phyloP scores from a whole-genome alignment of 2,888 invertebrate species.

The Petrolisthes cinctipes region DNA sequence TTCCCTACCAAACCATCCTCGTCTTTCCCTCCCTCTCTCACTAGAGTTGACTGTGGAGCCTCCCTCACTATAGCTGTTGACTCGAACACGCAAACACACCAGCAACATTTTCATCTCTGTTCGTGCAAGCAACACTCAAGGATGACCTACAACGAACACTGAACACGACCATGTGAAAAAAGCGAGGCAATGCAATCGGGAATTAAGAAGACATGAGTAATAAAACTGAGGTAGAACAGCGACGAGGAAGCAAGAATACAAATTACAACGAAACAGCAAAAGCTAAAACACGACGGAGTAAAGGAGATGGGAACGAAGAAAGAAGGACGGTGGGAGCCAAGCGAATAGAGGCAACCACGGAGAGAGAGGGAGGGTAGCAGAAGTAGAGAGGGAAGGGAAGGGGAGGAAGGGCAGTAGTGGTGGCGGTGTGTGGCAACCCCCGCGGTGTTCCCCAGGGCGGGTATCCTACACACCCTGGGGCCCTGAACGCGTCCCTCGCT shows the following conservation, averaged over 20 bases:
- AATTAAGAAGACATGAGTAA: no score
- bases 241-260: no score
- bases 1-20: background rate
- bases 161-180: no score
- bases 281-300: background rate
- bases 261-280: no score
- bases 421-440: constrained; percentile 24
- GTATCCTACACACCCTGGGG: constrained; percentile 45
- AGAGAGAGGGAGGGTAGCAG: background rate
- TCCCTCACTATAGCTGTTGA: background rate
- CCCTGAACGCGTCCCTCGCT: constrained; percentile 32
- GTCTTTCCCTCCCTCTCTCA: background rate
- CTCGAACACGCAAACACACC: background rate
- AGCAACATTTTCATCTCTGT: no score
- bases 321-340: background rate
- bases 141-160: no score
- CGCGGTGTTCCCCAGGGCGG: constrained; percentile 39
- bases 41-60: background rate
- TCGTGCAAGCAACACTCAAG: no score
- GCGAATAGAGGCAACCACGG: background rate
- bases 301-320: background rate
- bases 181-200: no score
- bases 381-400: background rate
- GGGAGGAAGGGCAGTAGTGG: no score
- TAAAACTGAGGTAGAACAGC: no score